These are phyloP conservation scores for Rhamnusium bicolor DNA, from an alignment of 2,888 invertebrate species.

Conservation along the genomic window DNA sequence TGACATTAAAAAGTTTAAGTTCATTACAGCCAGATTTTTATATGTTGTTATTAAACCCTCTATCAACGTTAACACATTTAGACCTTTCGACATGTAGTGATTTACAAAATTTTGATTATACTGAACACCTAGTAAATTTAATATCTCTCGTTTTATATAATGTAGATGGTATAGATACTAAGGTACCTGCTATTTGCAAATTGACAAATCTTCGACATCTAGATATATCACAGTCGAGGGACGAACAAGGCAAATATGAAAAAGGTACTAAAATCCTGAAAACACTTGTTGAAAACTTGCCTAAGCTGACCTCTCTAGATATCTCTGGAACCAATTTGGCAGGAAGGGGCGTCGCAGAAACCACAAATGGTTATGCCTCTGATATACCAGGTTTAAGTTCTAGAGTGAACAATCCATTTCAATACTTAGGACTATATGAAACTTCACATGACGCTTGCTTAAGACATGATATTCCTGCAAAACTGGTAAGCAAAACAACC, in stretches of 20 bases:
- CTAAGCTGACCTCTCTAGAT: constrained; percentile 86
- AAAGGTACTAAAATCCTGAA: constrained; percentile 83
- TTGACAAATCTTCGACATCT: constrained; percentile 79
- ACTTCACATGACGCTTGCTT: constrained; percentile 92
- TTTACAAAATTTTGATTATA: constrained; percentile 78
- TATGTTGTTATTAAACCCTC: constrained; percentile 74
- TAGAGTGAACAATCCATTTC: constrained; percentile 83
- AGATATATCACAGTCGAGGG: constrained; percentile 87
- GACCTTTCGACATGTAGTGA: constrained; percentile 81
- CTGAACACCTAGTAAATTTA: constrained; percentile 79
- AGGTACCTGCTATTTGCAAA: constrained; percentile 76
- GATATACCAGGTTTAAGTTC: constrained; percentile 91
- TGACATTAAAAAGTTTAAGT: constrained; percentile 75
- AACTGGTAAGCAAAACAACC: constrained; percentile 76
- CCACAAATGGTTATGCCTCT: constrained; percentile 70
- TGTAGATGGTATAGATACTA: constrained; percentile 79
- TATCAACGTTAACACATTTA: constrained; percentile 78
- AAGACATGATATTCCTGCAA: constrained; percentile 92
- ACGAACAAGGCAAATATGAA: constrained; percentile 80
- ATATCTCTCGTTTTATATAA: constrained; percentile 86
- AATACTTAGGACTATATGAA: constrained; percentile 93
- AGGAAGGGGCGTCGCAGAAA: constrained; percentile 84
- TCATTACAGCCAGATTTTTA: constrained; percentile 73
- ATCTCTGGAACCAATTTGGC: constrained; percentile 97
- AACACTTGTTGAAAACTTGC: constrained; percentile 82